phyloP scores from a whole-genome alignment of 2,113 vertebrate species.

The Numida meleagris region DNA sequence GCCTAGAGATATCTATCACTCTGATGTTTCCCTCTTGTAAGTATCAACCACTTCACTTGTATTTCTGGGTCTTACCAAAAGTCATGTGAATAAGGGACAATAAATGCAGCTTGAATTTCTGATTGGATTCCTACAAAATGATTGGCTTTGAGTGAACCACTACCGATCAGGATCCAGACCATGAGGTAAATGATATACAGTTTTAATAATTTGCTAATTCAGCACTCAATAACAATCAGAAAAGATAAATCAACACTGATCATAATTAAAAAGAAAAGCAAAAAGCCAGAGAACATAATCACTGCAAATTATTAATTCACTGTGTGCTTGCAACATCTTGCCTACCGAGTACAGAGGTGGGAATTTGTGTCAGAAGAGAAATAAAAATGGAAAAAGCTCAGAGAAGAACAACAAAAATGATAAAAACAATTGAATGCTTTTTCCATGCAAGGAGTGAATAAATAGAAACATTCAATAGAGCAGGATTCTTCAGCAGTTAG shows the following conservation, averaged over 20 bases:
- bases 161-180: not conserved
- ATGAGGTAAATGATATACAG: not conserved
- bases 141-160: not conserved
- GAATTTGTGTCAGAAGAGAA: not conserved
- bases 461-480: not conserved
- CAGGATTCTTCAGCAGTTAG: not conserved
- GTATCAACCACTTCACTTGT: not conserved
- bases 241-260: not conserved
- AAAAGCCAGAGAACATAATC: not conserved
- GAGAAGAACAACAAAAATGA: not conserved
- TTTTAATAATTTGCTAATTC: not conserved
- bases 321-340: not conserved
- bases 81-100: not conserved
- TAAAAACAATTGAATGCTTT: not conserved
- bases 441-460: not conserved
- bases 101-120: not conserved
- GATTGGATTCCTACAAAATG: not conserved
- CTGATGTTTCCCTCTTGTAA: not conserved
- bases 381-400: not conserved
- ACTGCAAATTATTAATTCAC: not conserved
- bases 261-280: not conserved
- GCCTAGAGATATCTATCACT: constrained; percentile 13
- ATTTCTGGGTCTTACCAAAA: not conserved
- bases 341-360: not conserved
- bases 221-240: not conserved